Evolutionary conservation across 2,888 invertebrate species (phyloP).

Genomic region (Orthosia gracilis): DNA sequence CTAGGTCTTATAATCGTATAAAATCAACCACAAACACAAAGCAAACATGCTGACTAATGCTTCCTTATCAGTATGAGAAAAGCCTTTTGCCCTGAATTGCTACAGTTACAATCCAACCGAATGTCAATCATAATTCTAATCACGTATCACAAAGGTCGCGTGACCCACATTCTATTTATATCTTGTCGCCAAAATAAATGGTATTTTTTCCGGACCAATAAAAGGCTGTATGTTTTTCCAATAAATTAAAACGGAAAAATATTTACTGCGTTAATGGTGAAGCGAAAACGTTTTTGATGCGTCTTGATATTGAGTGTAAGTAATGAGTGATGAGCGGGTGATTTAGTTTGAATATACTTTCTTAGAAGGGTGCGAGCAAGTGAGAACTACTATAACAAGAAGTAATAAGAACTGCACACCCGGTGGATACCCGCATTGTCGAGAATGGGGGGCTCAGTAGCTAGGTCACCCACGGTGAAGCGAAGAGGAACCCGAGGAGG

Average conservation of each 20-base stretch:
- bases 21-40: background rate
- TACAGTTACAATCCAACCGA: conserved; percentile 11
- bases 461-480: too few relatives aligned
- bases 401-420: too few relatives aligned
- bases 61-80: conserved; percentile 6
- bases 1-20: background rate
- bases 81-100: background rate
- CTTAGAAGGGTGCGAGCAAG: background rate
- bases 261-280: conserved; percentile 75
- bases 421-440: too few relatives aligned
- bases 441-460: too few relatives aligned
- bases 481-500: too few relatives aligned
- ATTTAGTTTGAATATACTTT: background rate
- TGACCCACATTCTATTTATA: conserved; percentile 53
- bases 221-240: conserved; percentile 35
- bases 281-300: conserved; percentile 73
- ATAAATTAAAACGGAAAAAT: conserved; percentile 74
- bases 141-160: conserved; percentile 41
- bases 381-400: too few relatives aligned
- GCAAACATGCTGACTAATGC: background rate
- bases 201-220: conserved; percentile 44
- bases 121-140: conserved; percentile 40
- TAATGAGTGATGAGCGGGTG: conserved; percentile 20
- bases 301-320: conserved; percentile 55
- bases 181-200: conserved; percentile 33